Conservation (phyloP, 2,888 invertebrate genomes). For the Strigamia maritima region DNA sequence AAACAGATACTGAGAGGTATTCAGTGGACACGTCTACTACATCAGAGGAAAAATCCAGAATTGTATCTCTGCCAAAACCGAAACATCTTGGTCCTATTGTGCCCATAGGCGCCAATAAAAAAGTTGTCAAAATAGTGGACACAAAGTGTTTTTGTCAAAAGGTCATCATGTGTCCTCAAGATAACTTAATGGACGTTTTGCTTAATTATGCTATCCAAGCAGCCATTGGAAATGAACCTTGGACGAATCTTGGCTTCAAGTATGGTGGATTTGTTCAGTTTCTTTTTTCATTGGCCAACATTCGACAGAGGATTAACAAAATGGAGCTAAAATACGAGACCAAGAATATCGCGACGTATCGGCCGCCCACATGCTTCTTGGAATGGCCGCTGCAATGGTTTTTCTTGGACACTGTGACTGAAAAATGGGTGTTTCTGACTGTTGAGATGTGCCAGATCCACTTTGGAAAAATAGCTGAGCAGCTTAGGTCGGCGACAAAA, state of each 20-base stretch:
- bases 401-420: constrained; percentile 12
- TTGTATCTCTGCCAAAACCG: background rate
- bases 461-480: background rate
- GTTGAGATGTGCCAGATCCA: constrained; percentile 10
- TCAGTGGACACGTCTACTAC: background rate
- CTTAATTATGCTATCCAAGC: background rate
- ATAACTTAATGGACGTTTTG: constrained; percentile 21
- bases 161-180: constrained; percentile 1
- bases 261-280: constrained; percentile 24
- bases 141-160: background rate
- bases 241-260: background rate
- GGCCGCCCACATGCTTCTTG: constrained; percentile 3
- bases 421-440: constrained; percentile 8
- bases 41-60: constrained; percentile 7
- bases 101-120: background rate
- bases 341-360: background rate
- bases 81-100: background rate
- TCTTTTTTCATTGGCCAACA: background rate
- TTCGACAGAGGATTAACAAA: background rate
- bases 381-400: constrained; percentile 24
- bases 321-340: background rate
- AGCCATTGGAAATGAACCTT: constrained; percentile 8
- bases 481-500: background rate
- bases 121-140: background rate
- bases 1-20: background rate